Evolutionary conservation across 2,888 invertebrate species (phyloP).

Genomic region (Andricus quercusramuli): DNA sequence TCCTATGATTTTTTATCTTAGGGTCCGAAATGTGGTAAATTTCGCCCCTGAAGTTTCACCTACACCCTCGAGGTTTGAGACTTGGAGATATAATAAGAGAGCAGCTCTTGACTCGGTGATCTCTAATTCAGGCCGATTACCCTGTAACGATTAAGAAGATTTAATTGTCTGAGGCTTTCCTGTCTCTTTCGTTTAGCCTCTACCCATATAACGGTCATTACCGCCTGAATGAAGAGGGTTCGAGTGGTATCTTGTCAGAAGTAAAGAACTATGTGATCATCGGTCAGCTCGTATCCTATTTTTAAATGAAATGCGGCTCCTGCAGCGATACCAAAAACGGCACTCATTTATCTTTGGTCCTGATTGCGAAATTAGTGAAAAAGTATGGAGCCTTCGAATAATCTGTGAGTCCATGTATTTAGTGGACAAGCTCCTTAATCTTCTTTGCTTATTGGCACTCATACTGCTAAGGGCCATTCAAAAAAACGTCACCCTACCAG

Average conservation of each 20-base stretch:
- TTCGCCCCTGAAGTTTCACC: not conserved
- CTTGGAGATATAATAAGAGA: conserved; percentile 59
- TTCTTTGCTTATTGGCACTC: not conserved
- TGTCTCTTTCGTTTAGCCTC: conserved; percentile 55
- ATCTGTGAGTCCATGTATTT: not conserved
- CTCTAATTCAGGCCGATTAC: conserved; percentile 75
- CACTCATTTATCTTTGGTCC: conserved; percentile 14
- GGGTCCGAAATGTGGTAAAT: not conserved
- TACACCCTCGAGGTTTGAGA: conserved; percentile 37
- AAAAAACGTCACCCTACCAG: no score
- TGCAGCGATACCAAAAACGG: conserved; percentile 21
- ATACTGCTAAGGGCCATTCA: no score
- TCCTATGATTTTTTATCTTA: no score
- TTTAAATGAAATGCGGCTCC: conserved; percentile 29
- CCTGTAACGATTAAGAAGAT: conserved; percentile 73
- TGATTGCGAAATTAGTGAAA: conserved; percentile 8
- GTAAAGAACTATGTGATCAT: conserved; percentile 28
- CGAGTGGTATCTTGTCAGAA: conserved; percentile 58
- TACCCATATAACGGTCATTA: conserved; percentile 59
- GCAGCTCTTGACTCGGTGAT: conserved; percentile 48
- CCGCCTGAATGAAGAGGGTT: conserved; percentile 58
- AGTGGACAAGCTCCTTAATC: not conserved
- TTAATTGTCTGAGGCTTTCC: conserved; percentile 69
- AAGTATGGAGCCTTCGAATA: conserved; percentile 3
- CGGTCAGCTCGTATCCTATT: conserved; percentile 26